Base-by-base conservation (phyloP, 2,113 vertebrate species). In the Urocolius indicus region DNA sequence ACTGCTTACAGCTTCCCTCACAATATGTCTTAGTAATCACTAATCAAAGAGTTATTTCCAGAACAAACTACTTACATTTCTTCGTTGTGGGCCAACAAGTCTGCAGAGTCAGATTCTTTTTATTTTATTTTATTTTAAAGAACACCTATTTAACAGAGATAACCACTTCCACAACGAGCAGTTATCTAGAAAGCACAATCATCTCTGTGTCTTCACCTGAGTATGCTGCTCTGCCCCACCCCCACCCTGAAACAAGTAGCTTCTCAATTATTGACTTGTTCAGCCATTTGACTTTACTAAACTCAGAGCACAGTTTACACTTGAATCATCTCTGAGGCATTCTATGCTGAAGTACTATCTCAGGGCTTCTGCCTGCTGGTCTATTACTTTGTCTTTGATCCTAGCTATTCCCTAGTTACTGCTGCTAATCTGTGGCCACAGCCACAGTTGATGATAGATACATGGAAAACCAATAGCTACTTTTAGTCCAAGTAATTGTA, bases 31-130 rank as follows among this genome's bases (percentile, higher is more conserved):
- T 80, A 43, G 58, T 90, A 66, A 94, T 43, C 69, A 67, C 38
- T 65, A 76, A 93, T 72, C 45, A 59, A 88, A 81, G 68, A 84
- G 45, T 69, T 85, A 73, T 51, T 88, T 95, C 46, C 66, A 95
- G 71, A 89, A 67, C 41, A 94, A 65, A 74, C 22, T 41, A 76
- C 16, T 55, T 45, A 20, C 6, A 17, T 51, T 32, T 16, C 17
- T 73, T 95, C 18, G 59, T 32, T 54, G 36, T 49, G 52, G 34
- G 5, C 49, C 2, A 3, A 76, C 15, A 76, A 82, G 32, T 38
- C 32, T 74, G n/a, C 24, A 20, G 2, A 43, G 46, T 32, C 57
- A 78, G 65, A 81, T 24, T 67, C 11, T 21, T 46, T 63, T 80
- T n/a, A 16, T n/a, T 63, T 67, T 18, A 11, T 48, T 10, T 32